Evolutionary conservation across 2,113 vertebrate genomes (phyloP).

Genomic region (Cynopterus brachyotis): DNA sequence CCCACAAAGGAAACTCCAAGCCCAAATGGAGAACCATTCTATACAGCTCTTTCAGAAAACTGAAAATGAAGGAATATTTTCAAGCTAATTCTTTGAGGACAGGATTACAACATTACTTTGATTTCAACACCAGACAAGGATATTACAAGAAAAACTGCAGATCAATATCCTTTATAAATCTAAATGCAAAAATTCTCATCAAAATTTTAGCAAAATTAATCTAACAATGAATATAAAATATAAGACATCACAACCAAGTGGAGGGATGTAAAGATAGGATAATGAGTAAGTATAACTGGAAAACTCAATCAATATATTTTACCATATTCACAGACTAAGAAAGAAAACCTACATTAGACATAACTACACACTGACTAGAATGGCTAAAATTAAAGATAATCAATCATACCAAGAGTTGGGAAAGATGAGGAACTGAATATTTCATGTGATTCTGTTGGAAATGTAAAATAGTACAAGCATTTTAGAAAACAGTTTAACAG

Average conservation of each 20-base stretch:
- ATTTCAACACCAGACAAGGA: not conserved
- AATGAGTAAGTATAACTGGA: not conserved
- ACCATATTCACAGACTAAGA: not conserved
- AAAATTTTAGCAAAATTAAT: constrained; percentile 1
- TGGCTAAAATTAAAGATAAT: not conserved
- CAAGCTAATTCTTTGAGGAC: not conserved
- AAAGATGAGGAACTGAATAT: not conserved
- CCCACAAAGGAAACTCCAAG: not conserved
- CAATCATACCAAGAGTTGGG: not conserved
- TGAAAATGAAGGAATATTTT: not conserved
- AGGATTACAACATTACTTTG: not conserved
- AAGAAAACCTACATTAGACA: not conserved
- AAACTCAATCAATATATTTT: not conserved
- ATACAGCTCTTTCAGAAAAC: not conserved
- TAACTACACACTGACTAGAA: not conserved
- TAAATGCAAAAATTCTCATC: not conserved
- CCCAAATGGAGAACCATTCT: not conserved
- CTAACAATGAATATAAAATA: not conserved
- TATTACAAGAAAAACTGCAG: not conserved
- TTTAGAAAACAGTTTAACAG: not conserved
- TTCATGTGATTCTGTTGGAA: not conserved
- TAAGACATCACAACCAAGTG: not conserved
- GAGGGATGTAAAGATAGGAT: not conserved
- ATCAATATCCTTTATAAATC: not conserved
- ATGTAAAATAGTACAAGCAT: not conserved